A percentile compares a stretch with the other conserved stretches of the same genome.
Evolutionary conservation across 2,113 vertebrate genomes (phyloP).

Genomic region (Oostethus manadensis): DNA sequence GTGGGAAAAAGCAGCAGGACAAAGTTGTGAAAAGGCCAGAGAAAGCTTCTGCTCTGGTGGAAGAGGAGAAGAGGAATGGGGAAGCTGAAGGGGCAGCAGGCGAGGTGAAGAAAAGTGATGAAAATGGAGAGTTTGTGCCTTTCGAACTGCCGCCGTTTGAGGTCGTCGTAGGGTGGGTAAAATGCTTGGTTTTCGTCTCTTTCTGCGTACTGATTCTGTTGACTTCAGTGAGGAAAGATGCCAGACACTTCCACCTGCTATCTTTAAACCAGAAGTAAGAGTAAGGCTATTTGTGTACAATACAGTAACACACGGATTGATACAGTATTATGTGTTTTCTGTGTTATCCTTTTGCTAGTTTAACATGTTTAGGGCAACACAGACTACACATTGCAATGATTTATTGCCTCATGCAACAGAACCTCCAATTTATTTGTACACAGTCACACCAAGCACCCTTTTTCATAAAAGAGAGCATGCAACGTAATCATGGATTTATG

Average conservation of each 20-base stretch:
- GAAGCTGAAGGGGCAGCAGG: slow-evolving; percentile 37
- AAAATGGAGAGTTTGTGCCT: slow-evolving; percentile 67
- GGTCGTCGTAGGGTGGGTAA: slow-evolving; percentile 85
- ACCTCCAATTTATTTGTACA: neutral
- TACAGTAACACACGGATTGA: neutral
- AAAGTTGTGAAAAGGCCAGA: slow-evolving; percentile 51
- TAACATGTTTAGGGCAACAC: no score
- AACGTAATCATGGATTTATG: neutral
- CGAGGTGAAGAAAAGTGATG: slow-evolving; percentile 32
- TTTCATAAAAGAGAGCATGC: neutral
- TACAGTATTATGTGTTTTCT: no score
- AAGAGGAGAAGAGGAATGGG: slow-evolving; percentile 33
- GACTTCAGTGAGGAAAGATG: slow-evolving; percentile 12
- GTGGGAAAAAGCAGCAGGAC: slow-evolving; percentile 40
- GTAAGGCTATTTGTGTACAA: slow-evolving; percentile 26
- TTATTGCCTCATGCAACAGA: neutral
- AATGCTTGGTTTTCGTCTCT: neutral
- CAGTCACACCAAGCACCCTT: neutral
- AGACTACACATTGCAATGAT: no score
- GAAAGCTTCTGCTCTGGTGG: slow-evolving; percentile 24
- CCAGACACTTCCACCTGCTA: slow-evolving; percentile 29
- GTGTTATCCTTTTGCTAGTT: no score
- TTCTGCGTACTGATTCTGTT: neutral
- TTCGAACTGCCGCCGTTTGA: slow-evolving; percentile 89
- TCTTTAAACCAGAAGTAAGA: slow-evolving; percentile 40